Evolutionary conservation across 2,888 invertebrate species (phyloP).

Genomic region (Mylabris sibirica): DNA sequence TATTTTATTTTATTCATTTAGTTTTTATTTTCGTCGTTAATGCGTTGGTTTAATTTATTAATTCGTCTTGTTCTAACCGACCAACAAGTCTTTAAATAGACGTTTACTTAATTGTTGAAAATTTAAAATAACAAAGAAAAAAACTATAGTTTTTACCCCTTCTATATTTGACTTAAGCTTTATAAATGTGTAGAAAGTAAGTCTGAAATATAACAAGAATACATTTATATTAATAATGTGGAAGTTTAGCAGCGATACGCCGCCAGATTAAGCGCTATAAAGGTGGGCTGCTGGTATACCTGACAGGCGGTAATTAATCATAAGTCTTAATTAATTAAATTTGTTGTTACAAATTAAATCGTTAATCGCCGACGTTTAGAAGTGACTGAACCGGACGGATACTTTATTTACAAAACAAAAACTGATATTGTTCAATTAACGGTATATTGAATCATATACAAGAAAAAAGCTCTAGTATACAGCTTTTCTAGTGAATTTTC

Average conservation of each 20-base stretch:
- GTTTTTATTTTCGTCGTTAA: conserved; percentile 23
- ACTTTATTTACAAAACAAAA: conserved; percentile 13
- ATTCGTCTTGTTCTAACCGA: conserved; percentile 16
- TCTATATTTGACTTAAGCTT: background rate
- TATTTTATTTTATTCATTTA: conserved; percentile 30
- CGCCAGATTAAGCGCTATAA: conserved; percentile 21
- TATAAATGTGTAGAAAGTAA: background rate
- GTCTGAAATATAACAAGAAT: background rate
- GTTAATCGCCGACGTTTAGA: conserved; percentile 40
- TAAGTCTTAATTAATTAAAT: conserved; percentile 44
- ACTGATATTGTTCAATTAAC: no score
- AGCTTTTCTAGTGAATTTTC: no score
- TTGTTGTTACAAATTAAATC: conserved; percentile 42
- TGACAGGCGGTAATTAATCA: conserved; percentile 43
- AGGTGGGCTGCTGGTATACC: conserved; percentile 34
- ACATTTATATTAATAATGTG: conserved; percentile 9
- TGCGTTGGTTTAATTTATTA: conserved; percentile 13
- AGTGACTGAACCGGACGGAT: conserved; percentile 19
- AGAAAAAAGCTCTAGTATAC: no score
- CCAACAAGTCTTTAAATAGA: conserved; percentile 6
- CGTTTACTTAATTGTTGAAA: conserved; percentile 27
- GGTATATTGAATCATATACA: no score
- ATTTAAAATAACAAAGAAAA: conserved; percentile 23
- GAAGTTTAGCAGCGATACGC: conserved; percentile 4
- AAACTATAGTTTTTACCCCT: no score